Conservation (phyloP, 2,888 invertebrate species). For the Acleris emargana region DNA sequence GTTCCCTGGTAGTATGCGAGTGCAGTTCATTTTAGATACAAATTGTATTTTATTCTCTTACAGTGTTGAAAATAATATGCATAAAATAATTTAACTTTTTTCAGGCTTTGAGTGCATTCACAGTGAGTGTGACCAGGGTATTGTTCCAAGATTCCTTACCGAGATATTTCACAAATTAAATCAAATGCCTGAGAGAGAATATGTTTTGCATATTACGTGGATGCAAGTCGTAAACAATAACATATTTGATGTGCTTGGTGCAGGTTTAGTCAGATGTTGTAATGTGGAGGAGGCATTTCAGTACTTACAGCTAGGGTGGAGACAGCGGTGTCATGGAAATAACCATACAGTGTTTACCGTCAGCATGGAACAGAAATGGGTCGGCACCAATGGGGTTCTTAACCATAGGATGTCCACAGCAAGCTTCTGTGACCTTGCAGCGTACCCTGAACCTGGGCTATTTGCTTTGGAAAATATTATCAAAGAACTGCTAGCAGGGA, state of each 20-base stretch:
- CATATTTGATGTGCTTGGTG: slow-evolving; percentile 84
- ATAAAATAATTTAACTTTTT: slow-evolving; percentile 40
- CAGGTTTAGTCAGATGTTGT: slow-evolving; percentile 79
- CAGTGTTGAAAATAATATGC: not conserved
- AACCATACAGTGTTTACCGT: slow-evolving; percentile 89
- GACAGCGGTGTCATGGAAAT: slow-evolving; percentile 81
- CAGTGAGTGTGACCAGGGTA: slow-evolving; percentile 88
- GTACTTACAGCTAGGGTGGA: slow-evolving; percentile 87
- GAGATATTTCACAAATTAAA: slow-evolving; percentile 88
- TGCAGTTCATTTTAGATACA: too few species aligned
- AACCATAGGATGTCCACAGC: slow-evolving; percentile 89
- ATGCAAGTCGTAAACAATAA: slow-evolving; percentile 88
- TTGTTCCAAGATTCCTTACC: slow-evolving; percentile 88
- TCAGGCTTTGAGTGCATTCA: slow-evolving; percentile 80
- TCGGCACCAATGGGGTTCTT: slow-evolving; percentile 85
- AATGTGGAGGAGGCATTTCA: slow-evolving; percentile 89
- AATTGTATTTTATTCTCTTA: not conserved
- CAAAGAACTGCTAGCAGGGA: slow-evolving; percentile 81
- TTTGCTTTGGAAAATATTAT: slow-evolving; percentile 87
- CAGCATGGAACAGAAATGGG: slow-evolving; percentile 89
- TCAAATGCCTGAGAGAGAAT: slow-evolving; percentile 86
- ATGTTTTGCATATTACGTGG: slow-evolving; percentile 87
- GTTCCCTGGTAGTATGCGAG: too few species aligned
- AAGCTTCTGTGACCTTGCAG: slow-evolving; percentile 88
- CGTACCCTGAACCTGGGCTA: slow-evolving; percentile 85